Evolutionary conservation across 2,888 invertebrate species (phyloP).

Genomic region (Tanytarsus gracilentus): DNA sequence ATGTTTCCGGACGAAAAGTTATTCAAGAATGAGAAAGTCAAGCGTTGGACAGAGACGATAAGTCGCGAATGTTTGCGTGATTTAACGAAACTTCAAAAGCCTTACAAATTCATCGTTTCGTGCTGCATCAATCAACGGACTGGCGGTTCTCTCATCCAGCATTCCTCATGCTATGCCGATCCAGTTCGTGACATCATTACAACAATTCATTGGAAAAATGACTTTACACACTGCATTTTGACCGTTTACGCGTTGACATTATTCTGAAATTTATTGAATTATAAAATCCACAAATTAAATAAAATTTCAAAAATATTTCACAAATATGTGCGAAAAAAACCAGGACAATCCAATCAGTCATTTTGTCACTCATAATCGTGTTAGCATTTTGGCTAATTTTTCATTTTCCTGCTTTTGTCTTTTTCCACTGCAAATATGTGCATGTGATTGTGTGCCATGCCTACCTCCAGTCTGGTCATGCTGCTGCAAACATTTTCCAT

Average conservation of each 20-base stretch:
- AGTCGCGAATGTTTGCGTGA: not conserved
- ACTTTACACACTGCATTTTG: not conserved
- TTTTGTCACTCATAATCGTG: too few relatives aligned
- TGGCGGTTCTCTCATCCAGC: not conserved
- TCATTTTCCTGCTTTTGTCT: too few relatives aligned
- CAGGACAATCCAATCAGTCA: too few relatives aligned
- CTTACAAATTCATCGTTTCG: constrained; percentile 1
- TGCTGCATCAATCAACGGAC: constrained; percentile 1
- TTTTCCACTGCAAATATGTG: too few relatives aligned
- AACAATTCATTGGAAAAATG: constrained; percentile 6
- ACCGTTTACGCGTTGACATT: not conserved
- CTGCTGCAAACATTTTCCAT: too few relatives aligned
- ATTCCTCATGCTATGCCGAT: not conserved
- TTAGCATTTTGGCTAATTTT: too few relatives aligned
- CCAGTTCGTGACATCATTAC: not conserved
- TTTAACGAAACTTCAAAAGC: not conserved
- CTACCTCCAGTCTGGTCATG: too few relatives aligned
- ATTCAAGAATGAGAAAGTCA: not conserved
- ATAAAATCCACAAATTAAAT: not conserved
- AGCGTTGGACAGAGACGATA: not conserved
- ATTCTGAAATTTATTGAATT: not conserved
- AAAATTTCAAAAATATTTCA: not conserved
- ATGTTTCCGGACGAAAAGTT: not conserved
- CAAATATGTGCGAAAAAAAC: too few relatives aligned
- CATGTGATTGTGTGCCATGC: too few relatives aligned